Evolutionary conservation across 2,888 invertebrate species (phyloP).

Genomic region (Andrena bucephala): DNA sequence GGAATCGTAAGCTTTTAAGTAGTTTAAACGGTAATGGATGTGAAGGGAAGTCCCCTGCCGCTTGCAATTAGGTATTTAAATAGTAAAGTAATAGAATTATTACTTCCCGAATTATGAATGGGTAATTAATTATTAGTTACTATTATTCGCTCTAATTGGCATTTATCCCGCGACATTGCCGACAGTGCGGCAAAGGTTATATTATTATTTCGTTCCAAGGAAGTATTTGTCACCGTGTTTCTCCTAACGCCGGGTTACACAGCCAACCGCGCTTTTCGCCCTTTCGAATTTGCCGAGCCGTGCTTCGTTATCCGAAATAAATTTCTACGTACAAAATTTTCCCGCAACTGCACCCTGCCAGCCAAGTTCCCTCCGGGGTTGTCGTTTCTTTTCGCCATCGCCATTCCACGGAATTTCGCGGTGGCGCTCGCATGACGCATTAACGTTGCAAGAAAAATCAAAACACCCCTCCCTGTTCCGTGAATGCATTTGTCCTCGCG

Average conservation of each 20-base stretch:
- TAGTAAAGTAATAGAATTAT: too few species aligned
- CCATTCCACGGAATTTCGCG: conserved; percentile 40
- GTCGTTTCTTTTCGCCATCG: conserved; percentile 38
- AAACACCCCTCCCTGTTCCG: conserved; percentile 39
- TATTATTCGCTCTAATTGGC: background rate
- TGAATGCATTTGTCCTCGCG: conserved; percentile 50
- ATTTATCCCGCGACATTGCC: background rate
- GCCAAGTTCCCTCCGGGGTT: background rate
- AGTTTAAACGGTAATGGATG: too few species aligned
- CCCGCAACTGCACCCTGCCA: conserved; percentile 17
- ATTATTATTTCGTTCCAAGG: conserved; percentile 32
- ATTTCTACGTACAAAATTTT: conserved; percentile 53
- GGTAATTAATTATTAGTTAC: too few species aligned
- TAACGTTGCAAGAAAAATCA: conserved; percentile 55
- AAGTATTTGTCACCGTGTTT: conserved; percentile 50
- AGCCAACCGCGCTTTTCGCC: conserved; percentile 11
- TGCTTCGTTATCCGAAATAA: conserved; percentile 54
- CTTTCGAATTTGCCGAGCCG: conserved; percentile 46
- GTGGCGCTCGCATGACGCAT: conserved; percentile 32
- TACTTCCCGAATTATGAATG: too few species aligned
- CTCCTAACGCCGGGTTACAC: conserved; percentile 12
- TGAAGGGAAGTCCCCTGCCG: too few species aligned
- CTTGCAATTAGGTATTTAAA: too few species aligned
- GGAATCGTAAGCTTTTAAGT: too few species aligned
- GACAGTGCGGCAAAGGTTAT: conserved; percentile 2